These are phyloP conservation scores for Melanostigma gelatinosum DNA, from an alignment of 2,113 vertebrate genomes.

Conservation along the genomic window DNA sequence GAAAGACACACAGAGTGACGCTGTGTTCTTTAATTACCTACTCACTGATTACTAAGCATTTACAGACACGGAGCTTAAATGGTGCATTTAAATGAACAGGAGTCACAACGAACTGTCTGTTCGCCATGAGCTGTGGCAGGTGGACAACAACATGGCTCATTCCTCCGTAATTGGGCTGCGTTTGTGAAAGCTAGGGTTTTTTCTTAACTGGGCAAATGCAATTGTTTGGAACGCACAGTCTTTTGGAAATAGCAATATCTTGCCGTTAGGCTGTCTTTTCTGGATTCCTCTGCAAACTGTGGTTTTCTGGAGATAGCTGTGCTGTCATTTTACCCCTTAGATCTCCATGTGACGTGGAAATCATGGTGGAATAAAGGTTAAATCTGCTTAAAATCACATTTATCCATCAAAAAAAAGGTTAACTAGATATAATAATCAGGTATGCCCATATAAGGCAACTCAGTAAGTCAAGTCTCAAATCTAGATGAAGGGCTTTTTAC, in stretches of 20 bases:
- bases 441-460: not conserved
- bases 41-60: slow-evolving; percentile 32
- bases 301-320: not conserved
- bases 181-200: not conserved
- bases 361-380: not conserved
- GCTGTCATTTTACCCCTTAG: not conserved
- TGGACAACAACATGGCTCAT: not conserved
- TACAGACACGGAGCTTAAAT: slow-evolving; percentile 39
- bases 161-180: not conserved
- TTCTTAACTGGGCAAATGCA: not conserved
- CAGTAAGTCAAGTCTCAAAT: not conserved
- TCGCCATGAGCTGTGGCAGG: not conserved
- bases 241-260: not conserved
- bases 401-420: not conserved
- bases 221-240: not conserved
- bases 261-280: not conserved
- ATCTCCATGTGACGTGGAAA: not conserved
- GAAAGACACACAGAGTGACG: slow-evolving; percentile 10
- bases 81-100: slow-evolving; percentile 23
- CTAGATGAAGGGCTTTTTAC: not conserved
- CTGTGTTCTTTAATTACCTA: slow-evolving; percentile 52
- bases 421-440: not conserved
- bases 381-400: not conserved
- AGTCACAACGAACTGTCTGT: slow-evolving; percentile 33
- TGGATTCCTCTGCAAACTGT: not conserved